These are phyloP conservation scores for Megaceryle torquata DNA, from an alignment of 2,113 vertebrate species.

Conservation along the genomic window DNA sequence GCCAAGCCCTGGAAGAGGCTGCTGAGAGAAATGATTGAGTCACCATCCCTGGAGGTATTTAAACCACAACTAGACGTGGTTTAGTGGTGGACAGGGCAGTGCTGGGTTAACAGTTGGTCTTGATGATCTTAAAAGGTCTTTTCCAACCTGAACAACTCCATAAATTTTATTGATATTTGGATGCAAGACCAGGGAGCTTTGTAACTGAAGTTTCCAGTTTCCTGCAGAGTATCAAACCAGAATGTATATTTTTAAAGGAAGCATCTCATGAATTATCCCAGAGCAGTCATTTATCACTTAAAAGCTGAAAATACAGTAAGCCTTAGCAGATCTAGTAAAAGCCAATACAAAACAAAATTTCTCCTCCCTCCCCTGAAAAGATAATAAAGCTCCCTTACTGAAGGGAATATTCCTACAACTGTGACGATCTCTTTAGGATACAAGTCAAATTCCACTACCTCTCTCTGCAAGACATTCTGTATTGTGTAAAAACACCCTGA, in stretches of 20 bases:
- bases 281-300: not conserved
- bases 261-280: not conserved
- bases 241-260: not conserved
- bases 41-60: not conserved
- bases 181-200: not conserved
- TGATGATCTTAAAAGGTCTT: too few relatives aligned
- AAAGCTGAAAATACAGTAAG: not conserved
- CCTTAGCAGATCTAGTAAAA: not conserved
- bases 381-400: not conserved
- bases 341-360: not conserved
- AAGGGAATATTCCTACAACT: not conserved
- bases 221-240: not conserved
- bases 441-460: not conserved
- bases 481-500: not conserved
- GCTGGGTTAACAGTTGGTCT: not conserved
- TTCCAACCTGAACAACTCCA: not conserved
- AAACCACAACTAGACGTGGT: not conserved
- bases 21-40: not conserved
- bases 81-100: not conserved
- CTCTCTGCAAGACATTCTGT: not conserved
- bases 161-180: not conserved
- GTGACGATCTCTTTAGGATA: not conserved
- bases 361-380: not conserved
- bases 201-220: not conserved
- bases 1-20: not conserved